Evolutionary conservation across 2,113 vertebrate species (phyloP).

Genomic region (Dipodomys stephensi): DNA sequence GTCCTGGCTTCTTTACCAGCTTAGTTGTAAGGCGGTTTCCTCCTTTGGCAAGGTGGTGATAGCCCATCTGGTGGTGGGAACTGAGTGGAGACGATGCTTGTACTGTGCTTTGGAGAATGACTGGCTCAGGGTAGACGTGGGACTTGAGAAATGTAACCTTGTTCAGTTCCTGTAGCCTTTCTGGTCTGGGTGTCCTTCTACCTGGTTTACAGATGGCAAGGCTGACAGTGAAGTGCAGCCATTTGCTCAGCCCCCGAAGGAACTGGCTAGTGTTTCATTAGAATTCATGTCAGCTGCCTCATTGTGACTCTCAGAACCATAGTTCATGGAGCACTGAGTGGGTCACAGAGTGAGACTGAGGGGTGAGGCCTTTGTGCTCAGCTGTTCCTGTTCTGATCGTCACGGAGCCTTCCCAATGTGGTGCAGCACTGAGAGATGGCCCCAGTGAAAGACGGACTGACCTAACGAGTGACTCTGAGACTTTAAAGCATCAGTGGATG

Average conservation of each 20-base stretch:
- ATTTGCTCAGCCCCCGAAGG: not conserved
- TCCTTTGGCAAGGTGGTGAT: not conserved
- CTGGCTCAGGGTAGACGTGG: not conserved
- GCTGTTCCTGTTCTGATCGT: not conserved
- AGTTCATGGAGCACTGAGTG: too few relatives aligned
- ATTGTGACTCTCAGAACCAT: fast-evolving
- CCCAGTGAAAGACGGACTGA: not conserved
- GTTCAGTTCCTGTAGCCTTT: not conserved
- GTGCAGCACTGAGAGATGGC: not conserved
- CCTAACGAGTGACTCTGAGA: not conserved
- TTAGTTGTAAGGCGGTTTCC: not conserved
- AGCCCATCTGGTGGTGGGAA: not conserved
- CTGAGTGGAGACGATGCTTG: not conserved
- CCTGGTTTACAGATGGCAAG: not conserved
- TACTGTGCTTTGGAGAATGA: not conserved
- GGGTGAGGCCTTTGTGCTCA: not conserved
- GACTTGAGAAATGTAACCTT: not conserved
- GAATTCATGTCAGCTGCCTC: not conserved
- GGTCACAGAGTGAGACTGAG: not conserved
- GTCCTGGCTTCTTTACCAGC: not conserved
- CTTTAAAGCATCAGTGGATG: not conserved
- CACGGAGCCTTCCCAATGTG: not conserved
- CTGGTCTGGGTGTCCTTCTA: not conserved
- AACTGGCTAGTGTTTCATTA: not conserved
- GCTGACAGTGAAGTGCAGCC: not conserved